Percentiles rank a stretch among this genome's conserved stretches.
Conservation (phyloP, 2,888 invertebrate species). For the Andrena flavipes region DNA sequence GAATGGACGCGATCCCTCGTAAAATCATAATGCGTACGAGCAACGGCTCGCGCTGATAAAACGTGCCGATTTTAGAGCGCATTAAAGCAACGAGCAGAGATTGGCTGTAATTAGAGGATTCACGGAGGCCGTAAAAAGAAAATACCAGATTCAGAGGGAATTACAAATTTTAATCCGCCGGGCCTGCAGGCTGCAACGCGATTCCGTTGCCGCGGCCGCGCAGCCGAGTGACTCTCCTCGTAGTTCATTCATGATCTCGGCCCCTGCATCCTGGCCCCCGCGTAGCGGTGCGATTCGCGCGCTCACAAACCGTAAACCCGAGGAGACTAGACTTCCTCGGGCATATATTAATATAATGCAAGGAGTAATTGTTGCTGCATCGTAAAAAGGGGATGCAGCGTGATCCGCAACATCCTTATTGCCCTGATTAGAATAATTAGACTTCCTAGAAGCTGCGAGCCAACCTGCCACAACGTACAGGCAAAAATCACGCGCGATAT, state of each 20-base stretch:
- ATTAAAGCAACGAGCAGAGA: conserved; percentile 30
- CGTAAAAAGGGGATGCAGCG: conserved; percentile 34
- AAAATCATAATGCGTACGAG: not conserved
- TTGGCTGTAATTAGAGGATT: conserved; percentile 19
- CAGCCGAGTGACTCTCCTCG: conserved; percentile 25
- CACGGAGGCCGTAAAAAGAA: not conserved
- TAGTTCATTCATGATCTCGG: conserved; percentile 64
- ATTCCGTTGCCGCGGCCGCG: conserved; percentile 38
- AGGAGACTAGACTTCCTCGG: conserved; percentile 49
- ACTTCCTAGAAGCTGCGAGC: conserved; percentile 35
- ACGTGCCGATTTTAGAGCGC: not conserved
- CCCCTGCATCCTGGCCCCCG: conserved; percentile 15
- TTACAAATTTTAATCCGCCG: conserved; percentile 41
- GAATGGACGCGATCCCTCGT: not conserved
- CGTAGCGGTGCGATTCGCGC: conserved; percentile 50
- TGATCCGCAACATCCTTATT: conserved; percentile 70
- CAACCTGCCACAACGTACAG: not conserved
- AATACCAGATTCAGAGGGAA: not conserved
- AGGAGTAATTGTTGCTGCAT: conserved; percentile 61
- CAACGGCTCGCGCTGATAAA: not conserved
- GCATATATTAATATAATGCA: conserved; percentile 59
- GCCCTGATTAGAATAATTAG: conserved; percentile 74
- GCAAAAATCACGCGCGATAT: not conserved
- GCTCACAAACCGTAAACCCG: conserved; percentile 48
- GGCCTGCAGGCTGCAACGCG: conserved; percentile 14